Conservation (phyloP, 2,888 invertebrate species). For the Drosophila demipolita region DNA sequence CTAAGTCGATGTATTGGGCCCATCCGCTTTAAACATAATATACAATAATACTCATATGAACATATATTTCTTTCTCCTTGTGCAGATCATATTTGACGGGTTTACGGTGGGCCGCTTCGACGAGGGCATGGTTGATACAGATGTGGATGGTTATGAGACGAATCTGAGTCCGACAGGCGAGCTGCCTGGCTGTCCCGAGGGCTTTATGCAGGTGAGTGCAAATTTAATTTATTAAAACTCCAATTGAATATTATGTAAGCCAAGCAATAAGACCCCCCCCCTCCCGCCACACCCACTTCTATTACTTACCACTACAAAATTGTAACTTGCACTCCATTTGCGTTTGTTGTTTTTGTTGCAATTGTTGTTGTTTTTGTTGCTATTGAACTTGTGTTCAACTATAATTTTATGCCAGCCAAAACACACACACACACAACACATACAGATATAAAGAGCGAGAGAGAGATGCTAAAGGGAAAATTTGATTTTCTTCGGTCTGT, state of each 20-base stretch:
- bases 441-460: neutral
- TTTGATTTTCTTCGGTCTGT: conserved; percentile 9
- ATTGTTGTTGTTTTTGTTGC: conserved; percentile 6
- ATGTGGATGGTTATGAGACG: conserved; percentile 84
- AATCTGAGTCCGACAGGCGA: conserved; percentile 86
- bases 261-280: neutral
- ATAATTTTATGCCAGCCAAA: conserved; percentile 64
- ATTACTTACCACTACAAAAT: conserved; percentile 6
- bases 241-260: conserved; percentile 69
- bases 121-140: conserved; percentile 86
- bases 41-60: neutral
- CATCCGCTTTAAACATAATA: neutral
- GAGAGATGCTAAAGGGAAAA: neutral
- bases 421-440: conserved; percentile 13
- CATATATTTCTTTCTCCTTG: conserved; percentile 25
- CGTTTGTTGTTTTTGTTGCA: conserved; percentile 35
- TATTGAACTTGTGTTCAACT: conserved; percentile 50
- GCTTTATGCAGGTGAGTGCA: conserved; percentile 91
- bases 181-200: conserved; percentile 93
- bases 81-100: conserved; percentile 92
- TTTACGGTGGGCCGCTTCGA: conserved; percentile 94
- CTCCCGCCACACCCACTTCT: no score
- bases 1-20: neutral
- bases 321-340: conserved; percentile 72
- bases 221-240: conserved; percentile 66